Evolutionary conservation across 2,888 invertebrate species (phyloP).

Genomic region (Andricus quercusramuli): DNA sequence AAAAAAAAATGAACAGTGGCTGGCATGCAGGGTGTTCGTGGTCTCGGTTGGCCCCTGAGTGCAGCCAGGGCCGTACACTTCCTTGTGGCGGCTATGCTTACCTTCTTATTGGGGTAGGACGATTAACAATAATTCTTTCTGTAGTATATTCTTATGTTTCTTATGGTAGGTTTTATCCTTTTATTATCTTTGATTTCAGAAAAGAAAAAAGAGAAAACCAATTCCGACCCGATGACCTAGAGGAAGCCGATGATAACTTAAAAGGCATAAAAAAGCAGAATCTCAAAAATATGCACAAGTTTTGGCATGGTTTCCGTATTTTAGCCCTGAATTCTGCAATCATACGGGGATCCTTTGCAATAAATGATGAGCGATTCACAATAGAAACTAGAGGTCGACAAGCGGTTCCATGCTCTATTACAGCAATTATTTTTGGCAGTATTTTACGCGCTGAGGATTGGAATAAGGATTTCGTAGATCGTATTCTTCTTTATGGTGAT

Average conservation of each 20-base stretch:
- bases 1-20: too few species aligned
- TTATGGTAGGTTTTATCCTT: neutral
- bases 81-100: too few species aligned
- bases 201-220: neutral
- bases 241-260: neutral
- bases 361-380: slow-evolving; percentile 66
- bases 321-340: slow-evolving; percentile 62
- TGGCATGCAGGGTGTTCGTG: too few species aligned
- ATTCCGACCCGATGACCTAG: neutral
- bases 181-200: neutral
- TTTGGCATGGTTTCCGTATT: slow-evolving; percentile 65
- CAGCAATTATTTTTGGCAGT: slow-evolving; percentile 66
- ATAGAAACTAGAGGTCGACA: slow-evolving; percentile 68
- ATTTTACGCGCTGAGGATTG: slow-evolving; percentile 68
- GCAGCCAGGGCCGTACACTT: too few species aligned
- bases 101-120: too few species aligned
- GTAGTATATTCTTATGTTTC: neutral
- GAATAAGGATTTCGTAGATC: slow-evolving; percentile 63
- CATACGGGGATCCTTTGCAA: slow-evolving; percentile 66
- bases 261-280: neutral
- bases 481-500: slow-evolving; percentile 67
- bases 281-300: slow-evolving; percentile 44
- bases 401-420: slow-evolving; percentile 64
- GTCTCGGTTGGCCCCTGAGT: too few species aligned
- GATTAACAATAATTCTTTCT: neutral